A percentile compares a stretch with the other conserved stretches of the same genome.
phyloP scores from a whole-genome alignment of 2,888 invertebrate species.

The Lasioglossum villosulum region DNA sequence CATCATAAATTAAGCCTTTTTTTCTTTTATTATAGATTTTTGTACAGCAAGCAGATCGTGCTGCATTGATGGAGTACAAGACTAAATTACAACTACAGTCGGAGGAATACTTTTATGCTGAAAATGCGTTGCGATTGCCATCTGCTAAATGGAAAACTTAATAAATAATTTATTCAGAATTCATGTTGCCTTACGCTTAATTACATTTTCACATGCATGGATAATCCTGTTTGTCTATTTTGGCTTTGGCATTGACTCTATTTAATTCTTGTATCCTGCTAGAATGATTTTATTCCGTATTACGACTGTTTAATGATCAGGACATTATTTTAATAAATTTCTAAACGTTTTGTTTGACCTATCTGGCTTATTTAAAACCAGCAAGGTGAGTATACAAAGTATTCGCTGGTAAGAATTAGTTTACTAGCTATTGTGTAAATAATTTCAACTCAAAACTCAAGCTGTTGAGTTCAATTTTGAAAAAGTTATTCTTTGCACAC shows the following conservation, averaged over 20 bases:
- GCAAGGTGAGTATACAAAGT: neutral
- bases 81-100: slow-evolving; percentile 87
- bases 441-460: too few species aligned
- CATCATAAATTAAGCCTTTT: neutral
- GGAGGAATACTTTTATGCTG: slow-evolving; percentile 90
- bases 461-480: too few species aligned
- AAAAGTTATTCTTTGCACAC: too few species aligned
- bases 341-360: neutral
- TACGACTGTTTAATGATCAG: neutral
- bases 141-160: slow-evolving; percentile 81
- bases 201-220: neutral
- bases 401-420: too few species aligned
- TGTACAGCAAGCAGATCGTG: slow-evolving; percentile 87
- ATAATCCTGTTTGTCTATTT: too few species aligned
- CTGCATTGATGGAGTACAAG: slow-evolving; percentile 87
- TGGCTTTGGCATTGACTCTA: too few species aligned
- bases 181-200: neutral
- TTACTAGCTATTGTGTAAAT: too few species aligned
- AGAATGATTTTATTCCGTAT: neutral
- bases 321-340: neutral
- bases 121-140: slow-evolving; percentile 87
- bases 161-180: neutral
- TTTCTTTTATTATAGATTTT: slow-evolving; percentile 77
- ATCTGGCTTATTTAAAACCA: neutral
- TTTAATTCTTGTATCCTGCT: neutral